phyloP scores from a whole-genome alignment of 1,140 invertebrate species.

The Gyrodactylus salaris region DNA sequence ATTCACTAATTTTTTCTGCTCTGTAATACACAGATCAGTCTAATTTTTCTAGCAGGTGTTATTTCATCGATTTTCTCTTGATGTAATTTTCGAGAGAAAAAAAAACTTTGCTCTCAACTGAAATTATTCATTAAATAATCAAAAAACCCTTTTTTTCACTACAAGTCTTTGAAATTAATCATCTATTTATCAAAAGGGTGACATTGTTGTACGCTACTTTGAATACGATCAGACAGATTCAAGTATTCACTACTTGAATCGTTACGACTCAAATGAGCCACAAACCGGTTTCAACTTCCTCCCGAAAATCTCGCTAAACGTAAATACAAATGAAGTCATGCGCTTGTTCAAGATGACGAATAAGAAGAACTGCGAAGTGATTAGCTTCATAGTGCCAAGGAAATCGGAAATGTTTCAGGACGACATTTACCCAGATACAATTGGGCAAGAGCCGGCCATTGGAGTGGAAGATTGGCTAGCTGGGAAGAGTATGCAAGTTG shows the following conservation, averaged over 20 bases:
- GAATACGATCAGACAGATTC: not conserved
- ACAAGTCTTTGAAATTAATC: not conserved
- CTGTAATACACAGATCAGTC: no score
- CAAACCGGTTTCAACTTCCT: not conserved
- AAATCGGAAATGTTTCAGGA: constrained; percentile 38
- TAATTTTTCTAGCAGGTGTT: no score
- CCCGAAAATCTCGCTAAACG: not conserved
- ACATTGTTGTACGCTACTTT: not conserved
- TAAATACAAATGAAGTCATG: not conserved
- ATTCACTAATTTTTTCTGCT: not conserved
- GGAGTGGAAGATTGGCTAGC: not conserved
- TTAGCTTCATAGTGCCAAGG: constrained; percentile 8
- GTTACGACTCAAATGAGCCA: not conserved
- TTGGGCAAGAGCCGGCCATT: constrained; percentile 36
- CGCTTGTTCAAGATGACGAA: not conserved
- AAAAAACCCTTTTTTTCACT: no score
- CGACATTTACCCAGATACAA: constrained; percentile 55
- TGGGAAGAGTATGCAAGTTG: no score
- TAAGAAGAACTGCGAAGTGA: not conserved
- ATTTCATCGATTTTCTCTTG: no score
- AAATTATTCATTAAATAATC: no score
- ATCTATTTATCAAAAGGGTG: not conserved
- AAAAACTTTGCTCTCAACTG: no score
- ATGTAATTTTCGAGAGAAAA: no score
- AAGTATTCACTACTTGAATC: not conserved